A percentile compares a stretch with the other conserved stretches of the same genome.
phyloP scores from a whole-genome alignment of 2,888 invertebrate genomes.

The Zele albiditarsus region DNA sequence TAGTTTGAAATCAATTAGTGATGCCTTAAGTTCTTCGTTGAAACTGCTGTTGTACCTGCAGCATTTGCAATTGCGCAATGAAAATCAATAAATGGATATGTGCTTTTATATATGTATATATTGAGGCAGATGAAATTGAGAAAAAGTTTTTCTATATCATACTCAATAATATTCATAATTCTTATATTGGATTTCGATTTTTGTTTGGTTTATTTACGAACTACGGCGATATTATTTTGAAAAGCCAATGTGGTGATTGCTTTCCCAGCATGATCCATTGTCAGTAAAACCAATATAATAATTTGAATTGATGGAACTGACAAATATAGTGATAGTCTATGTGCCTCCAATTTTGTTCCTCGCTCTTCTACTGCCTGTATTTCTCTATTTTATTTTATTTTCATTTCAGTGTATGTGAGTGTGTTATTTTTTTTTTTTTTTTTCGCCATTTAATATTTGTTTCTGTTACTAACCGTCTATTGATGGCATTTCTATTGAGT shows the following conservation, averaged over 20 bases:
- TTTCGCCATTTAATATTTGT: not conserved
- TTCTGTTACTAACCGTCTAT: not conserved
- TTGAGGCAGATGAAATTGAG: not conserved
- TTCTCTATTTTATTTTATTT: no score
- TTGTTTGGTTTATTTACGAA: not conserved
- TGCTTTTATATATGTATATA: not conserved
- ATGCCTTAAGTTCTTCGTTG: constrained; percentile 44
- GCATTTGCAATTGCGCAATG: constrained; percentile 1
- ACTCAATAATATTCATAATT: no score
- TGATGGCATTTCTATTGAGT: not conserved
- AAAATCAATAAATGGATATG: constrained; percentile 12
- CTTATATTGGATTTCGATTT: not conserved
- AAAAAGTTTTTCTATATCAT: not conserved
- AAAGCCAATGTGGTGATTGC: not conserved
- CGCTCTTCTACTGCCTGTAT: no score
- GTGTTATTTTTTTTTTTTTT: not conserved
- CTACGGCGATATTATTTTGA: not conserved
- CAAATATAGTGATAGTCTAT: not conserved
- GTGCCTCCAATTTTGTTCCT: constrained; percentile 17
- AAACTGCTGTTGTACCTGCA: not conserved
- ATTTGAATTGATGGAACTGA: not conserved
- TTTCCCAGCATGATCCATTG: not conserved
- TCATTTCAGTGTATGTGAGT: not conserved
- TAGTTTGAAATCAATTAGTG: constrained; percentile 67
- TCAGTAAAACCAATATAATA: not conserved